Evolutionary conservation across 2,113 vertebrate genomes (phyloP).

Genomic region (Bufo gargarizans): DNA sequence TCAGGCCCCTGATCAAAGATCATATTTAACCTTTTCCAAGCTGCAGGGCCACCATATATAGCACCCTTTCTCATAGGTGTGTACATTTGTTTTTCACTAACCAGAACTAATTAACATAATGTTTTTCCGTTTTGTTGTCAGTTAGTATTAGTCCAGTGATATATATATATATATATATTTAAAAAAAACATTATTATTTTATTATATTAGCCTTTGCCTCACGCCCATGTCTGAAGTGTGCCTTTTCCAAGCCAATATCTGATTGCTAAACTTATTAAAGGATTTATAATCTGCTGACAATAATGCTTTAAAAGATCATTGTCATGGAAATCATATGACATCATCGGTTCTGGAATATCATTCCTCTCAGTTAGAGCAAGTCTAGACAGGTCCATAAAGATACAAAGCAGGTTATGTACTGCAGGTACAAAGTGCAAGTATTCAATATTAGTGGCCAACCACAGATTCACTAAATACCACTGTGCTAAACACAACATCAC

Average conservation of each 20-base stretch:
- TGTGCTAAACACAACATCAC: neutral
- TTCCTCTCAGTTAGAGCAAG: neutral
- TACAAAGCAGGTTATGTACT: neutral
- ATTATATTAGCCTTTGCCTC: neutral
- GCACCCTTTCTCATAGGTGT: neutral
- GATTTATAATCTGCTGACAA: neutral
- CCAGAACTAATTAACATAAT: neutral
- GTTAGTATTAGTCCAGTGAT: neutral
- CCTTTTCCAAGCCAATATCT: neutral
- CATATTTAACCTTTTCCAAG: conserved; percentile 28
- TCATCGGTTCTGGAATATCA: neutral
- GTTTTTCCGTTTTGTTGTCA: conserved; percentile 8
- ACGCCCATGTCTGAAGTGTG: neutral
- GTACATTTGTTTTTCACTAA: neutral
- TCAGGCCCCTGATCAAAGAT: conserved; percentile 9
- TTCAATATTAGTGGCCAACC: neutral
- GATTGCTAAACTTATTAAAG: neutral
- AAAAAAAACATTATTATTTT: too few relatives aligned
- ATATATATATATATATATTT: too few relatives aligned
- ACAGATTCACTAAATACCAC: neutral
- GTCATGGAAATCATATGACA: neutral
- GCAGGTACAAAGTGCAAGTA: neutral
- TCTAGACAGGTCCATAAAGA: neutral
- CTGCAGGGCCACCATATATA: conserved; percentile 10
- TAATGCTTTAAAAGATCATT: neutral